These are phyloP conservation scores for Biston betularia DNA, from an alignment of 2,888 invertebrate species.

Conservation along the genomic window DNA sequence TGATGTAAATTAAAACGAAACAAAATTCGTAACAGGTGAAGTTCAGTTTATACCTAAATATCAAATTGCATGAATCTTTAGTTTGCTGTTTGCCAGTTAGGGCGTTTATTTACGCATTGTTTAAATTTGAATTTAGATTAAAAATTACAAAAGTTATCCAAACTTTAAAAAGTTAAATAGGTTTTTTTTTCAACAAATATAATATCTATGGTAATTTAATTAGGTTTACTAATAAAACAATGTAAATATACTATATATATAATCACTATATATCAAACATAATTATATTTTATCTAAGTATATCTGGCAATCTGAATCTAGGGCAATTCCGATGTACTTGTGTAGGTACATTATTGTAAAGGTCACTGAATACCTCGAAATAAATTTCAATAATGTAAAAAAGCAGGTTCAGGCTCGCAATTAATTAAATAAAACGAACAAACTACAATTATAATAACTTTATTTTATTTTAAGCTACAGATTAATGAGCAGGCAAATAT, in stretches of 20 bases:
- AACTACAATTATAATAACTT: background rate
- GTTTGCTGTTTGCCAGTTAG: background rate
- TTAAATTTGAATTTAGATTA: slow-evolving; percentile 5
- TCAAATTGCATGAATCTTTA: background rate
- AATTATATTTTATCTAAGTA: too few species aligned
- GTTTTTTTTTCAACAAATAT: background rate
- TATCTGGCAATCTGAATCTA: too few species aligned
- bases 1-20: background rate
- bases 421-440: background rate
- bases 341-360: too few species aligned
- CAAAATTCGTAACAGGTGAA: slow-evolving; percentile 9
- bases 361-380: too few species aligned
- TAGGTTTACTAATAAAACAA: background rate
- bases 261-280: too few species aligned
- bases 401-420: background rate
- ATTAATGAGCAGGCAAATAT: too few species aligned
- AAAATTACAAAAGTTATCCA: slow-evolving; percentile 4
- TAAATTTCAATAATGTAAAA: background rate
- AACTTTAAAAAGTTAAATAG: too few species aligned
- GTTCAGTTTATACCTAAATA: background rate
- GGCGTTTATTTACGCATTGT: background rate
- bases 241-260: background rate
- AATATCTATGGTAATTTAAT: slow-evolving; percentile 2
- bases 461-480: too few species aligned
- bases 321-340: too few species aligned